Evolutionary conservation across 2,797 vertebrate genomes (phyloP), one percentile per base, ranked within the genome.

Genomic region (Tympanoctomys barrerae): DNA sequence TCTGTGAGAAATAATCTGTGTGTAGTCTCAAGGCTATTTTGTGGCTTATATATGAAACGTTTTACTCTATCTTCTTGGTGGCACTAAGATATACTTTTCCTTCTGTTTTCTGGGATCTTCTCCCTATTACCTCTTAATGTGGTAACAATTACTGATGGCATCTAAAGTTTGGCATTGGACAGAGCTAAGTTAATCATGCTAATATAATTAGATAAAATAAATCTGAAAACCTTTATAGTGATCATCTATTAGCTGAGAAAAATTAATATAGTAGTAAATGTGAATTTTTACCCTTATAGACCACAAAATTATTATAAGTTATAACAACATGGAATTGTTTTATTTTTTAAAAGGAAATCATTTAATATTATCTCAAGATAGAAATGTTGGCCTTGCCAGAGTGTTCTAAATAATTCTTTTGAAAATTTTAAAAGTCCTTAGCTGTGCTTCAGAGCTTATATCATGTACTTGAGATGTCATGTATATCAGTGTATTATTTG

Each of bases 191-290:
- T 90, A 92, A 46, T 94, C 36, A 85, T 86, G 52, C 52, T 94
- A 83, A 87, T 93, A 80, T 79, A 93, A 26, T 94, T 64, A 87
- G 54, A 73, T 83, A 95, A 91, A 71, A 89, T 87, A 91, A 94
- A 94, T 82, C 28, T 64, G 62, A 91, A 90, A 89, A 66, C 59
- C 4, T 89, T 1, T 88, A 28, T 31, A 70, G 42, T 79, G 62
- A 87, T 94, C 16, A 87, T 66, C 16, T 90, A 39, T 96, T 91
- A 89, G 59, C 52, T 93, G 79, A 89, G 90, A 73, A 84, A 89
- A 94, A 75, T 87, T 59, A 10, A 5, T 89, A n/a, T 93, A 86
- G 83, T 95, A 88, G 90, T 68, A 89, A 66, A 18, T 31, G 57
- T 77, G 81, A 70, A 59, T 75, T 92, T 96, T 96, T 91, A 71